These are phyloP conservation scores for Hymenopus coronatus DNA, from an alignment of 2,888 invertebrate genomes.

Conservation along the genomic window DNA sequence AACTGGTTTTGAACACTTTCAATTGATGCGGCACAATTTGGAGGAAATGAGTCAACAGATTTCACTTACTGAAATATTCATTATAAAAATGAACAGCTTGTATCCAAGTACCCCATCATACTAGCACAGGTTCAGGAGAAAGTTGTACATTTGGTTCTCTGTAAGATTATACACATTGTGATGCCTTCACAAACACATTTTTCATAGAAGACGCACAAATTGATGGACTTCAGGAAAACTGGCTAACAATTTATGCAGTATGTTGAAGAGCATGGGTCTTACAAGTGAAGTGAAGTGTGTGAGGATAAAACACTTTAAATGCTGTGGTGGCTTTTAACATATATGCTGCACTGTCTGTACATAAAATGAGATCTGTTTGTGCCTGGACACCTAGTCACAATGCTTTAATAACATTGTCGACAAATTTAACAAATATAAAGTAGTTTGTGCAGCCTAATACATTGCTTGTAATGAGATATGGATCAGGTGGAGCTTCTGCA, in stretches of 20 bases:
- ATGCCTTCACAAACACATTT: no score
- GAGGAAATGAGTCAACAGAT: background rate
- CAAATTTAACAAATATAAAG: no score
- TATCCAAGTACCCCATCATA: constrained; percentile 42
- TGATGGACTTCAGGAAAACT: no score
- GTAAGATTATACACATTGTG: constrained; percentile 38
- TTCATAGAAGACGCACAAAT: no score
- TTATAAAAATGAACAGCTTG: constrained; percentile 39
- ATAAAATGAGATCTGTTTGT: no score
- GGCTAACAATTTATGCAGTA: constrained; percentile 38
- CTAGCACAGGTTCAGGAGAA: constrained; percentile 41
- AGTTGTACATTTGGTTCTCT: constrained; percentile 38
- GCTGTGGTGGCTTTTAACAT: no score
- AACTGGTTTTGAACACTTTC: background rate
- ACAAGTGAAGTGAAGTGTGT: constrained; percentile 40
- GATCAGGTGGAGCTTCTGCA: no score
- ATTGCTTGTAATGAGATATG: no score
- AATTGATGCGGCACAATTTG: background rate
- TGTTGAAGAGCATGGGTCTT: constrained; percentile 39
- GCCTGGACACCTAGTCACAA: no score
- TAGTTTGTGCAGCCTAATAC: no score
- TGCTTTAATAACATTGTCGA: no score
- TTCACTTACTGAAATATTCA: constrained; percentile 7
- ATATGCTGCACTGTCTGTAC: no score
- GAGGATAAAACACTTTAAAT: constrained; percentile 33